These are phyloP conservation scores for Seriola quinqueradiata DNA, from an alignment of 2,113 vertebrate species.

Conservation along the genomic window DNA sequence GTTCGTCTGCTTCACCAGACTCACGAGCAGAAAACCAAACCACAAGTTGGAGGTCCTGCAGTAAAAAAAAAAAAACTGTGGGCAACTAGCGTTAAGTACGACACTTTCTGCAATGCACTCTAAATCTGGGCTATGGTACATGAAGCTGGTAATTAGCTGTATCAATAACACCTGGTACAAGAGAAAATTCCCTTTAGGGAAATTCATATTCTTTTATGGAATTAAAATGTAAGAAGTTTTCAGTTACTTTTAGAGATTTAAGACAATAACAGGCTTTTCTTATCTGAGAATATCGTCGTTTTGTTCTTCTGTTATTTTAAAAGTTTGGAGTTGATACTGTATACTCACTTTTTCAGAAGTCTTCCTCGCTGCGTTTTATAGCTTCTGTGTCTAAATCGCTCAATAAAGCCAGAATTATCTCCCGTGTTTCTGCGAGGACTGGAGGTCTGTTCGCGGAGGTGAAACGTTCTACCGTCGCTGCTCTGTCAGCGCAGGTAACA, in stretches of 20 bases:
- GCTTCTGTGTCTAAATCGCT: neutral
- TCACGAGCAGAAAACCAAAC: slow-evolving; percentile 34
- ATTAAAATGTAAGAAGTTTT: neutral
- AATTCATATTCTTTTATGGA: neutral
- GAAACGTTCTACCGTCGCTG: neutral
- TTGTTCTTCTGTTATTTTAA: neutral
- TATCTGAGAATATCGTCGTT: no score
- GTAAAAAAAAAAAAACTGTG: neutral
- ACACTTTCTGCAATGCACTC: neutral
- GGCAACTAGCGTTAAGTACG: neutral
- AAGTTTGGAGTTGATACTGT: neutral
- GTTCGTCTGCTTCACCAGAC: slow-evolving; percentile 36
- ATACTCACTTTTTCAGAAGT: slow-evolving; percentile 53
- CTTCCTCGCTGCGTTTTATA: neutral
- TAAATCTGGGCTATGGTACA: neutral
- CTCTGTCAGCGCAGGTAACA: neutral
- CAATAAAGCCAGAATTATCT: neutral
- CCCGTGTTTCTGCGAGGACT: neutral
- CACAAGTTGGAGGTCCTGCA: slow-evolving; percentile 35
- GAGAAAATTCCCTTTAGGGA: no score
- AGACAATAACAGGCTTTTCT: neutral
- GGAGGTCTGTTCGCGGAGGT: neutral
- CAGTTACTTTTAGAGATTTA: neutral
- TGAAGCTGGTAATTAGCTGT: neutral
- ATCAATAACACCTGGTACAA: neutral